Conservation (phyloP, 2,113 vertebrate genomes). For the Numenius arquata region DNA sequence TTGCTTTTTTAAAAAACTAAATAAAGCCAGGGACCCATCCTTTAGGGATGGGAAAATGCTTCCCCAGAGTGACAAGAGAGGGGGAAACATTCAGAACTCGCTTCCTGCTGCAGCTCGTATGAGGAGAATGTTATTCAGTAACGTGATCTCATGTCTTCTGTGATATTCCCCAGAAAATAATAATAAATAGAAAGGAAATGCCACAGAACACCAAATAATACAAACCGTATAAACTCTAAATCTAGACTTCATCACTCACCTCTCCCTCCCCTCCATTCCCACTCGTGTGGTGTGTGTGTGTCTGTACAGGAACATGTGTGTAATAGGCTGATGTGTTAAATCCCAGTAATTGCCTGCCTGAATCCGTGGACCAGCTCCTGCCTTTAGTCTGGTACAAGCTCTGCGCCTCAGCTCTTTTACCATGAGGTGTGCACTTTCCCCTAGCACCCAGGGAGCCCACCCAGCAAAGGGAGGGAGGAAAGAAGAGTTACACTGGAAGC, state of each 20-base stretch:
- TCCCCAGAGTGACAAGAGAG: not conserved
- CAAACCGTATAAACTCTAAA: not conserved
- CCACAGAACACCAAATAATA: not conserved
- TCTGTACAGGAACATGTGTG: not conserved
- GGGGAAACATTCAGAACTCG: not conserved
- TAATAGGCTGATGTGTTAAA: not conserved
- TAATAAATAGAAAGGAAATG: not conserved
- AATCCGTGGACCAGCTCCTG: not conserved
- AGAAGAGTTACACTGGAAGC: not conserved
- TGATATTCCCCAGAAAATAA: constrained; percentile 5
- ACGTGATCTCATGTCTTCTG: not conserved
- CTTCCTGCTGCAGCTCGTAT: not conserved
- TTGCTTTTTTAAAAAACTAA: not conserved
- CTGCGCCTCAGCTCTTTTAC: not conserved
- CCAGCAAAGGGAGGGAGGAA: not conserved
- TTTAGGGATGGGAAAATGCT: not conserved
- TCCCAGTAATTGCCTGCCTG: not conserved
- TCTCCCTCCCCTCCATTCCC: not conserved
- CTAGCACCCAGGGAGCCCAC: not conserved
- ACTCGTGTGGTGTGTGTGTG: not conserved
- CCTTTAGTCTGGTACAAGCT: not conserved
- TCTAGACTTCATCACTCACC: not conserved
- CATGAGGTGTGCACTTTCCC: not conserved
- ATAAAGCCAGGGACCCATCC: not conserved
- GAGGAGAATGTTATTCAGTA: not conserved